Conservation (phyloP, 30 jellyfish, hydroid and myxozoan species). For the Aurelia coerulea region DNA sequence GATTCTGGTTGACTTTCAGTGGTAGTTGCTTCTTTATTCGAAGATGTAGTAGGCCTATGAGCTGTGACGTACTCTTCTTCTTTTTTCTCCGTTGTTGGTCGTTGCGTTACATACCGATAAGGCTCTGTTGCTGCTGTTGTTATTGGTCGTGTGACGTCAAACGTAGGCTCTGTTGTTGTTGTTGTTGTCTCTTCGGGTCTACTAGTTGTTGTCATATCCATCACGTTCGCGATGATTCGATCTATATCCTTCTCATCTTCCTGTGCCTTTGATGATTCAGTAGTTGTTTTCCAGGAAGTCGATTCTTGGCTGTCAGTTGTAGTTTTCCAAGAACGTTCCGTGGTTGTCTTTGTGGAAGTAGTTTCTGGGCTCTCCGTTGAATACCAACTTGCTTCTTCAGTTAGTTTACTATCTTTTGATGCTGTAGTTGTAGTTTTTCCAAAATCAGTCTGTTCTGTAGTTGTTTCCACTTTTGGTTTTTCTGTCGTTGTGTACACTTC, state of each 20-base stretch:
- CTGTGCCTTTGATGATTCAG: conserved; percentile 10
- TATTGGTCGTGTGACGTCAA: background rate
- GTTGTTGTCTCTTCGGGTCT: background rate
- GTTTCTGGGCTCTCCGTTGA: conserved; percentile 7
- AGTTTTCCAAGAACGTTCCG: conserved; percentile 20
- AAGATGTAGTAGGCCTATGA: background rate
- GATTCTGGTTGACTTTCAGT: no score
- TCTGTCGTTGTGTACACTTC: background rate
- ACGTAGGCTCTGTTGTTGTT: conserved; percentile 6
- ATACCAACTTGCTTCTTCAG: no score
- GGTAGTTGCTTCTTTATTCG: no score
- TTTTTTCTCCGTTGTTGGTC: background rate
- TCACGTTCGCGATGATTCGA: conserved; percentile 35
- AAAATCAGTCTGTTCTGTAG: background rate
- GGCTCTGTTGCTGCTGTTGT: conserved; percentile 18
- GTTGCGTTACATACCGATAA: background rate
- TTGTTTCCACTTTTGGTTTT: background rate
- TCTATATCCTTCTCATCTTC: conserved; percentile 61
- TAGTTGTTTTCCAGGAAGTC: conserved; percentile 3
- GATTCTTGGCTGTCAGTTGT: conserved; percentile 6
- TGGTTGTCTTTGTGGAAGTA: conserved; percentile 21
- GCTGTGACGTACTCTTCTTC: background rate
- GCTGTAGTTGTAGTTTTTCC: no score
- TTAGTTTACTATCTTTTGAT: no score
- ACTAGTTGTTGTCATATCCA: conserved; percentile 62